Evolutionary conservation across 92 coral and sea anemone genomes (phyloP).

Genomic region (Heteractis magnifica): DNA sequence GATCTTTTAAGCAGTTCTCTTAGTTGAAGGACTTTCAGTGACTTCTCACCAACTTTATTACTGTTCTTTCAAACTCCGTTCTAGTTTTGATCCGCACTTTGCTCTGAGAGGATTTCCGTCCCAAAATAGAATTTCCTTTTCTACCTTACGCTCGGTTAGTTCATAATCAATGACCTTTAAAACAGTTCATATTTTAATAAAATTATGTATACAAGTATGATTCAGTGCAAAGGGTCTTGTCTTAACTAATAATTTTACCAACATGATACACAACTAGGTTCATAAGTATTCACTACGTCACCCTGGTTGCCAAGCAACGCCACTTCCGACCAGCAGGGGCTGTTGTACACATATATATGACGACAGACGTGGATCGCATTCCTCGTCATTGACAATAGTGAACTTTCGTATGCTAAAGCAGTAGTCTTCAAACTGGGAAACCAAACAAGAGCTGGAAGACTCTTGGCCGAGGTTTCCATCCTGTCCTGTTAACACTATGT

Average conservation of each 20-base stretch:
- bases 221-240: neutral
- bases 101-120: too few species aligned
- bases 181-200: neutral
- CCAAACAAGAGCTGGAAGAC: constrained; percentile 4
- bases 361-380: neutral
- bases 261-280: neutral
- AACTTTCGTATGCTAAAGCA: neutral
- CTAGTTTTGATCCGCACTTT: too few species aligned
- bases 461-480: neutral
- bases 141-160: too few species aligned
- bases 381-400: neutral
- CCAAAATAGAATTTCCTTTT: too few species aligned
- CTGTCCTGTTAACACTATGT: constrained; percentile 6
- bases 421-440: constrained; percentile 1
- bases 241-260: neutral
- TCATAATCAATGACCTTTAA: too few species aligned
- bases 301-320: neutral
- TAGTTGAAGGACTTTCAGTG: too few species aligned
- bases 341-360: neutral
- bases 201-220: neutral
- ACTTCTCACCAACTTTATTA: too few species aligned
- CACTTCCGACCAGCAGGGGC: neutral
- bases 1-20: too few species aligned
- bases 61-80: too few species aligned
- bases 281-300: neutral